phyloP scores from a whole-genome alignment of 1,140 invertebrate species.

The Parapsyche elsis region DNA sequence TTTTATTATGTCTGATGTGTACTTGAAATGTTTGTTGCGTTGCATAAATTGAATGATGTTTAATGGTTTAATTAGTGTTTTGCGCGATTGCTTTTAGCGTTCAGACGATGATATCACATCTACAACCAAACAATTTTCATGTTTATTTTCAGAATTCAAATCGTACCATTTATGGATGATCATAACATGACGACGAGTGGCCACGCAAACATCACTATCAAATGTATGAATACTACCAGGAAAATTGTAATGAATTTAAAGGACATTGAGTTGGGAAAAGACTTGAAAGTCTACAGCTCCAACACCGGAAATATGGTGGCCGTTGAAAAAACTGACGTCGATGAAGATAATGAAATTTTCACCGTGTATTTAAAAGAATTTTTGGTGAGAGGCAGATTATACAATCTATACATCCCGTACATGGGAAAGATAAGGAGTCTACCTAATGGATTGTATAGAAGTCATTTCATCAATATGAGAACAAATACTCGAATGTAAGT shows the following conservation, averaged over 20 bases:
- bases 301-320: background rate
- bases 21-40: too few relatives aligned
- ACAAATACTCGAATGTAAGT: slow-evolving; percentile 17
- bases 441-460: slow-evolving; percentile 44
- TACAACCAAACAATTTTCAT: background rate
- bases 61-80: too few relatives aligned
- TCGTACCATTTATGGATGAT: slow-evolving; percentile 38
- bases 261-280: slow-evolving; percentile 31
- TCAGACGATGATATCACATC: too few relatives aligned
- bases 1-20: background rate
- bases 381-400: background rate
- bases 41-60: too few relatives aligned
- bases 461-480: slow-evolving; percentile 17
- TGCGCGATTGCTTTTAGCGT: too few relatives aligned
- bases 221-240: slow-evolving; percentile 38
- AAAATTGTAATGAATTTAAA: slow-evolving; percentile 46
- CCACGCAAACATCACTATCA: slow-evolving; percentile 38
- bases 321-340: background rate
- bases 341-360: slow-evolving; percentile 27
- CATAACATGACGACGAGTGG: slow-evolving; percentile 35
- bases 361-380: slow-evolving; percentile 25
- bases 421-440: slow-evolving; percentile 35
- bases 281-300: background rate
- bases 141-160: slow-evolving; percentile 43
- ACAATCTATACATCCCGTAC: slow-evolving; percentile 39